Conservation (phyloP, 2,888 invertebrate species). For the Agelastica alni region DNA sequence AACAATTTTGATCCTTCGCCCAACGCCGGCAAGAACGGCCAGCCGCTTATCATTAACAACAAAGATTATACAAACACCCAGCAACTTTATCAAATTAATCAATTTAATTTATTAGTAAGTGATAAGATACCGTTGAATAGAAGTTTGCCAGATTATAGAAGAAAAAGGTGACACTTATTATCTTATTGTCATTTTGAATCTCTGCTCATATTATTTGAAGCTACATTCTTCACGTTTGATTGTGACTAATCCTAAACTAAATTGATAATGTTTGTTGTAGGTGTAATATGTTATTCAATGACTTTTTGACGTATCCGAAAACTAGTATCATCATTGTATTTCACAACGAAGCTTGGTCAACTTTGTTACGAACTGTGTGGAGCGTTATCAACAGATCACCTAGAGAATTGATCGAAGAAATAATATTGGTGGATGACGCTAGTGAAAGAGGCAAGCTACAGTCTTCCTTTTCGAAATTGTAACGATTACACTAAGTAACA, state of each 20-base stretch:
- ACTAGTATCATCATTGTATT: constrained; percentile 95
- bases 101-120: constrained; percentile 86
- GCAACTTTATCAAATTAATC: constrained; percentile 80
- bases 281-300: constrained; percentile 64
- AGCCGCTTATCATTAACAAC: constrained; percentile 76
- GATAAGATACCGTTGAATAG: constrained; percentile 87
- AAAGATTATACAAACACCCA: constrained; percentile 77
- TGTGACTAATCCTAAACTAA: too few species aligned
- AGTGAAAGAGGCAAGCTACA: constrained; percentile 79
- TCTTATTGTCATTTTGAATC: too few species aligned
- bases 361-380: constrained; percentile 90
- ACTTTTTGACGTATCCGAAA: constrained; percentile 71
- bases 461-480: too few species aligned
- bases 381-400: constrained; percentile 92
- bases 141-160: constrained; percentile 81
- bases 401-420: constrained; percentile 72
- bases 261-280: too few species aligned
- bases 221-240: too few species aligned
- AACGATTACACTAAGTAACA: too few species aligned
- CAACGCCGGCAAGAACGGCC: constrained; percentile 77
- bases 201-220: too few species aligned
- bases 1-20: constrained; percentile 78
- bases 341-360: constrained; percentile 99
- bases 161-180: too few species aligned
- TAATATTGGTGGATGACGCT: constrained; percentile 87